Base-by-base conservation (phyloP, 2,888 invertebrate genomes). In the Sclerodermus sp. region DNA sequence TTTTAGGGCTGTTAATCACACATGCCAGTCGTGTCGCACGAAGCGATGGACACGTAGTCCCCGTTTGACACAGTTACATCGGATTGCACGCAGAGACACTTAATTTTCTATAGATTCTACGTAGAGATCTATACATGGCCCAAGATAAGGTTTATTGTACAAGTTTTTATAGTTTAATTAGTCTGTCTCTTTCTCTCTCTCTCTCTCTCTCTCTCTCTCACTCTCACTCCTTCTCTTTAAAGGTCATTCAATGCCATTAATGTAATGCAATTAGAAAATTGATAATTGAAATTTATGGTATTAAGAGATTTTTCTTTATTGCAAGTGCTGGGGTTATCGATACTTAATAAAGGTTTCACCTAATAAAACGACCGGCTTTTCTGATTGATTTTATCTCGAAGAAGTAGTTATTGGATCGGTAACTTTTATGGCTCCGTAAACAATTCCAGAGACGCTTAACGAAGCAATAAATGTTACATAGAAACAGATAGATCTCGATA, bases 1-100 rank as follows among this genome's bases (percentile, higher is more conserved):
- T 70, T 68, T 70, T 58, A 59, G 55, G 50, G 41, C 53, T 49
- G 55, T 58, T 67, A 68, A 66, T 67, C 62, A 55, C 53, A 52
- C 51, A 45, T 40, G 43, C 45, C 8, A 14, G 16, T 29, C 29
- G 41, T 12, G 17, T 43, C 38, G 43, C 55, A 41, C 46, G 51
- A 34, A 44, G n/a, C n/a, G n/a, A n/a, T n/a, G n/a, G n/a, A n/a
- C 54, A 54, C 55, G 51, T 58, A 51, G 4, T 8, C 23, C 55
- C 40, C 45, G 48, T 50, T 45, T 45, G 45, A 39, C 47, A 51
- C 51, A 34, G 30, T 34, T 15, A 16, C 23, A 34, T 10, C 13
- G 38, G 23, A 30, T 40, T 36, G 32, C 36, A 41, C 45, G 36
- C 37, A 41, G 15, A 45, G 18, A 43, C 17, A 17, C 42, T n/a